Base-by-base conservation (phyloP, 1,140 invertebrate species). In the Tetramorium alpestre region DNA sequence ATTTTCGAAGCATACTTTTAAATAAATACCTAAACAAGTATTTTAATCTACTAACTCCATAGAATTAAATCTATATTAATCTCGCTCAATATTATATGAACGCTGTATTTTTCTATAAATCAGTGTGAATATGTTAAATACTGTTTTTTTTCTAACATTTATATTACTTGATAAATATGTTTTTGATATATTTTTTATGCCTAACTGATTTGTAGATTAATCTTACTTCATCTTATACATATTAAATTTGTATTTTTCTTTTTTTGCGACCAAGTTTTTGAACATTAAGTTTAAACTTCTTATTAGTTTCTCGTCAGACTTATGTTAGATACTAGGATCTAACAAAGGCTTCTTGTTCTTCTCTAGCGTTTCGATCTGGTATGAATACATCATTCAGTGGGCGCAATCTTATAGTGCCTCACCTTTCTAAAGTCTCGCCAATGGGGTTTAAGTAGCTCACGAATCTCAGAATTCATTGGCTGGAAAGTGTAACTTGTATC, bases 381-480 rank as follows among this genome's bases (percentile, higher is more conserved):
- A 47, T 85, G 85, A 85, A 65, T 70, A 70, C 72, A 80, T 70
- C 78, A 76, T 41, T 75, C 33, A 28, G 28, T 65, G 73, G 51
- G 76, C 88, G 69, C 80, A 76, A 91, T 92, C 88, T 94, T 94
- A 94, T 94, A 94, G 89, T 49, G 64, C 49, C 80, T 85, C 84
- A 76, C 88, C 92, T 91, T 90, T 92, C 91, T 69, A 89, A 88
- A 77, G 41, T 70, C 56, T 60, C 62, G 65, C 93, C 92, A 94
- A 93, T 94, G 64, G 49, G 60, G 5, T 69, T n/a, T 8, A 94
- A 94, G 93, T 94, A 77, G 91, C 91, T 72, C 92, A 88, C 11
- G 49, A 86, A 51, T 70, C 85, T 65, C 44, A 16, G 18, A 10
- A 47, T 4, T 60, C 58, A 94, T 94, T 94, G 93, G 94, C 49